Conservation (phyloP, 2,888 invertebrate genomes). For the Malachius bipustulatus region DNA sequence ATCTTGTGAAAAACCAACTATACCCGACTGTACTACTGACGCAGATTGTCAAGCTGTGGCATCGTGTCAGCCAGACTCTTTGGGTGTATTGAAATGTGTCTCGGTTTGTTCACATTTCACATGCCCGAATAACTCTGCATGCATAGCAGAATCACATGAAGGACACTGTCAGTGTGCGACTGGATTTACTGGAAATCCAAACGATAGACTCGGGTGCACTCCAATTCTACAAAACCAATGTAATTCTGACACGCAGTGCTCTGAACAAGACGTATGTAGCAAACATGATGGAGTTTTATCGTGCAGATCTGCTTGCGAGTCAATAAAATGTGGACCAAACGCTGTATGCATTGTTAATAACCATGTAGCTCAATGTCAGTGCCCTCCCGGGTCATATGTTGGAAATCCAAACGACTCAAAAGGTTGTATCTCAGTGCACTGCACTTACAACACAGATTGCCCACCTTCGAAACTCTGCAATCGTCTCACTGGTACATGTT, state of each 20-base stretch:
- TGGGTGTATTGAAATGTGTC: conserved; percentile 74
- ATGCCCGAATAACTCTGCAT: conserved; percentile 74
- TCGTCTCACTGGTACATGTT: conserved; percentile 69
- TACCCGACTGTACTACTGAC: conserved; percentile 66
- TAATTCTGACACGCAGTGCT: conserved; percentile 65
- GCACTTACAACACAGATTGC: conserved; percentile 79
- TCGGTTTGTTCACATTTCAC: conserved; percentile 69
- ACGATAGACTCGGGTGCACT: conserved; percentile 78
- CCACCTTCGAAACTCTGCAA: conserved; percentile 70
- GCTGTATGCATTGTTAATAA: conserved; percentile 83
- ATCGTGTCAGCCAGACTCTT: conserved; percentile 70
- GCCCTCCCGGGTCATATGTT: conserved; percentile 75
- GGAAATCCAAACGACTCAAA: conserved; percentile 72
- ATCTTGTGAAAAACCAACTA: conserved; percentile 73
- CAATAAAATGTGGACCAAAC: conserved; percentile 67
- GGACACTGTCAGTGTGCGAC: conserved; percentile 73
- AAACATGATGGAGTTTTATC: conserved; percentile 44
- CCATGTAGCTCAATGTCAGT: conserved; percentile 80
- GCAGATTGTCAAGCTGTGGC: conserved; percentile 56
- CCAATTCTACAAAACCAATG: conserved; percentile 63
- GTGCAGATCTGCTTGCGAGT: conserved; percentile 70
- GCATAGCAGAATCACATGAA: conserved; percentile 58
- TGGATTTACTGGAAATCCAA: conserved; percentile 81
- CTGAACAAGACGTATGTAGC: conserved; percentile 70
- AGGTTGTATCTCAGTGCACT: conserved; percentile 71